phyloP scores from a whole-genome alignment of 2,113 vertebrate species.

The Siniperca chuatsi region DNA sequence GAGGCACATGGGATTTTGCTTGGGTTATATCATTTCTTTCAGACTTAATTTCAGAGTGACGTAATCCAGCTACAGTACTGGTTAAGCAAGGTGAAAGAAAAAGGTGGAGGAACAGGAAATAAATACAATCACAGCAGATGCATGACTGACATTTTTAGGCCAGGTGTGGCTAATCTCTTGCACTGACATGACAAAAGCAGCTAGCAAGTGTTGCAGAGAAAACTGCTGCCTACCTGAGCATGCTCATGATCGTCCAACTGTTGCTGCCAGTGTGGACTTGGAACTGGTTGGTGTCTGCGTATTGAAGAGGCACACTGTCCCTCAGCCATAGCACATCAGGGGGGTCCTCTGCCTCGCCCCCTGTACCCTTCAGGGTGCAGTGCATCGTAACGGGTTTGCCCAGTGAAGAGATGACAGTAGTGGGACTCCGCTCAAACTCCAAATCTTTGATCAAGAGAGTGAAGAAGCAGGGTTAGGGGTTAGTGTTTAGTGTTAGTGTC shows the following conservation, averaged over 20 bases:
- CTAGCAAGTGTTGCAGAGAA: neutral
- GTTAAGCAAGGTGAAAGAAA: constrained; percentile 5
- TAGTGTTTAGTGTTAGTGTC: neutral
- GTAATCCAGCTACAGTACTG: constrained; percentile 8
- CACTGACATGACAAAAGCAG: neutral
- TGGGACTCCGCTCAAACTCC: constrained; percentile 82
- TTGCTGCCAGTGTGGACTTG: constrained; percentile 84
- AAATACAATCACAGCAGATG: neutral
- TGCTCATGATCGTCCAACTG: constrained; percentile 81
- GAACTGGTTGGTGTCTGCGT: constrained; percentile 87
- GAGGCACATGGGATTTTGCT: neutral
- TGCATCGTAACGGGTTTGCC: constrained; percentile 84
- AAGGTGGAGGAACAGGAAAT: constrained; percentile 40
- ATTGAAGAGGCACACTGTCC: constrained; percentile 76
- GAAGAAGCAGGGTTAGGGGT: neutral
- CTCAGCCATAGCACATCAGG: constrained; percentile 89
- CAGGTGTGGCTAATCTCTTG: constrained; percentile 33
- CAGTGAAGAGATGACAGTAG: constrained; percentile 85
- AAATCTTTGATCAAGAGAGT: constrained; percentile 62
- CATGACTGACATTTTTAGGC: neutral
- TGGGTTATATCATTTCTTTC: constrained; percentile 1
- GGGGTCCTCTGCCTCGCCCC: constrained; percentile 74
- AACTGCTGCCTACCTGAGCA: constrained; percentile 68
- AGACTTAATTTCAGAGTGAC: constrained; percentile 9
- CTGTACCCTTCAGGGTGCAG: constrained; percentile 80